A percentile compares a stretch with the other conserved stretches of the same genome.
Conservation (phyloP, 2,113 vertebrate species). For the Notechis scutatus region DNA sequence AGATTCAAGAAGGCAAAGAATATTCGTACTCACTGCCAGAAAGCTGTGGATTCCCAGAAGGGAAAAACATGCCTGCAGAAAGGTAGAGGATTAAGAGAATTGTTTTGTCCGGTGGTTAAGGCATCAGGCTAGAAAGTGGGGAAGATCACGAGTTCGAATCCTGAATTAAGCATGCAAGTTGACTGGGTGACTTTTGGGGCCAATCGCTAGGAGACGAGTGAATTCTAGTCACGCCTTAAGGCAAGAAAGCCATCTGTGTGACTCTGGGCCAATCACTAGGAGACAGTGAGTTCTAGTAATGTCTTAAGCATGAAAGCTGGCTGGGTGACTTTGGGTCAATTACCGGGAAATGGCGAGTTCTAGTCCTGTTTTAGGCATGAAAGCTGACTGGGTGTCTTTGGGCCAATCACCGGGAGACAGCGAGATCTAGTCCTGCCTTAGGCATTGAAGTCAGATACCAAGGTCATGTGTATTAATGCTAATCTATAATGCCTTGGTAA, state of each 20-base stretch:
- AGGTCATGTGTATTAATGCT: background rate
- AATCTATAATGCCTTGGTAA: background rate
- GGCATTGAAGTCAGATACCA: background rate
- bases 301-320: too few relatives aligned
- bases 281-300: too few relatives aligned
- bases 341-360: too few relatives aligned
- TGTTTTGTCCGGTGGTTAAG: background rate
- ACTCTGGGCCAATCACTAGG: too few relatives aligned
- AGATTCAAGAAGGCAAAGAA: slow-evolving; percentile 20
- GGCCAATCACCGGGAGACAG: background rate
- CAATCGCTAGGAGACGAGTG: too few relatives aligned
- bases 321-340: too few relatives aligned
- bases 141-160: background rate
- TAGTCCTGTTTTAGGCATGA: too few relatives aligned
- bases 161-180: background rate
- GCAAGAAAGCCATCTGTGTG: too few relatives aligned
- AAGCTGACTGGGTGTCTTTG: background rate
- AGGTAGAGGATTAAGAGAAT: background rate
- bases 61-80: rapidly evolving
- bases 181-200: too few relatives aligned
- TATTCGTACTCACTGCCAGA: background rate
- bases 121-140: background rate
- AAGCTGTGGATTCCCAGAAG: rapidly evolving
- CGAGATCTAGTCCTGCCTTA: background rate
- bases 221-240: too few relatives aligned